Evolutionary conservation across 2,888 invertebrate genomes (phyloP), one percentile per base, ranked within the genome.

Genomic region (Eupithecia pulchellata): DNA sequence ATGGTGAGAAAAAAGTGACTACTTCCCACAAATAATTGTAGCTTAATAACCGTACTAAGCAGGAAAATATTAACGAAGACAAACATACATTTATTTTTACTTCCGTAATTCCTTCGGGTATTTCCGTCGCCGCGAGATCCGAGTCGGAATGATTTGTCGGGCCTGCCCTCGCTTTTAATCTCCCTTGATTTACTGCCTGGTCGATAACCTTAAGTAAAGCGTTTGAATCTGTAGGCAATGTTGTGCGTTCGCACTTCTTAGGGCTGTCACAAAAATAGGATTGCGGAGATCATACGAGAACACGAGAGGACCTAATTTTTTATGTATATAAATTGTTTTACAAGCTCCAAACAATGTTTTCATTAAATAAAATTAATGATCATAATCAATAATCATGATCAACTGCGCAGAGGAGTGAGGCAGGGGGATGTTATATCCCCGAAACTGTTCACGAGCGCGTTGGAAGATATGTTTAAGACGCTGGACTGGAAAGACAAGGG

Each of bases 61-160:
- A 34, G 32, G 32, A 20, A 60, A 61, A 27, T 25, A 34, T 6
- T 20, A 13, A 34, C 20, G n/a, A 32, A 60, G 17, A 14, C 2
- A 34, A 61, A 61, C 5, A 34, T 20, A 61, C 32, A 32, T 58
- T 61, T 65, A 57, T 47, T 71, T 71, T 61, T 69, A 29, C 61
- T 69, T 52, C 60, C 34, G 39, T 64, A 68, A 69, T 68, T 66
- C 66, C 72, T 64, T 29, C 20, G 61, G 61, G 60, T 75, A 77
- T 76, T 77, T 73, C 70, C 61, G 73, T 73, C 68, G 47, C 29
- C 66, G 55, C 64, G 66, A 69, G 65, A 74, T 71, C 73, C 69
- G 72, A 75, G 65, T 77, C 75, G 71, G 64, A 74, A 74, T 75
- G 73, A 76, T 78, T 77, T 69, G 70, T 71, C 65, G 73, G 64